Conservation (phyloP, 2,113 vertebrate species). For the Tringa solitaria region DNA sequence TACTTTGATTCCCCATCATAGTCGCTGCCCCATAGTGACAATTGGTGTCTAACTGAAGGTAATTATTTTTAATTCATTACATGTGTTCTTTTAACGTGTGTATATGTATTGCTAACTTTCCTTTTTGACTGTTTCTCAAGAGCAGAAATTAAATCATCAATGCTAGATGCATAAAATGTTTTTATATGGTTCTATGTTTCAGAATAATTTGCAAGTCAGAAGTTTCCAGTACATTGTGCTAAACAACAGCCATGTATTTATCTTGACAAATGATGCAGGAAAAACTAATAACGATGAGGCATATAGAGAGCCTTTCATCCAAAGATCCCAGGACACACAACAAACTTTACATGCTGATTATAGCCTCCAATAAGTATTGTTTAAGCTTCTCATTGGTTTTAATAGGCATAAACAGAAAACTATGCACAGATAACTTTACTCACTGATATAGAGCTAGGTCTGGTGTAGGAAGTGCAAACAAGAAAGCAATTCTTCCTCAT, state of each 20-base stretch:
- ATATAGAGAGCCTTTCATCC: constrained; percentile 43
- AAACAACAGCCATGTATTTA: constrained; percentile 56
- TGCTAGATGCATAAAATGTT: constrained; percentile 52
- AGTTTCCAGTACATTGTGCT: constrained; percentile 42
- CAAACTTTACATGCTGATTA: constrained; percentile 54
- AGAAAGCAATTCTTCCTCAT: background rate
- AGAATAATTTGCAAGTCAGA: constrained; percentile 63
- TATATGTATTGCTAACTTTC: constrained; percentile 19
- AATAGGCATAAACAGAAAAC: background rate
- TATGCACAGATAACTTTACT: background rate
- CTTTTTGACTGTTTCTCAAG: constrained; percentile 9
- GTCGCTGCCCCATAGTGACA: background rate
- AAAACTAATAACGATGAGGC: constrained; percentile 55
- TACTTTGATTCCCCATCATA: constrained; percentile 10
- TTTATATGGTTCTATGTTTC: constrained; percentile 50
- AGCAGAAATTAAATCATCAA: constrained; percentile 62
- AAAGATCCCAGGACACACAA: constrained; percentile 45
- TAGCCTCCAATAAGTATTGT: background rate
- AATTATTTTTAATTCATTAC: constrained; percentile 30
- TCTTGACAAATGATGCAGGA: constrained; percentile 63
- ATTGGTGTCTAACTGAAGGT: constrained; percentile 1
- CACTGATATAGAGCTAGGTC: background rate
- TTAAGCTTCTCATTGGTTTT: constrained; percentile 13
- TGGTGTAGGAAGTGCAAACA: background rate
- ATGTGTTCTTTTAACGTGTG: constrained; percentile 25